Evolutionary conservation across 2,888 invertebrate genomes (phyloP).

Genomic region (Epirrhoe alternata): DNA sequence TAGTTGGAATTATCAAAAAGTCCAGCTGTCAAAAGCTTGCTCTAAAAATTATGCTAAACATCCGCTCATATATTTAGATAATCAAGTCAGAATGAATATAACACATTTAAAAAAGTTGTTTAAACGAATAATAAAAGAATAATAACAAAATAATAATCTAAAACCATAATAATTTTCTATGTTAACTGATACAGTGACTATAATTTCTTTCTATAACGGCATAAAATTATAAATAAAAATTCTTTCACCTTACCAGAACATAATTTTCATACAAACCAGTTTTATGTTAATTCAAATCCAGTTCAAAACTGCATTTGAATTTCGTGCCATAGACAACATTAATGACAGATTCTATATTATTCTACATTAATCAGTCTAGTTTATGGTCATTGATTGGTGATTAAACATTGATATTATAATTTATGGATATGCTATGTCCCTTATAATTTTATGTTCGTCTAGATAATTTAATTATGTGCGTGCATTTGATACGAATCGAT

Average conservation of each 20-base stretch:
- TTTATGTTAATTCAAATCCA: conserved; percentile 12
- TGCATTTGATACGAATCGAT: too few species aligned
- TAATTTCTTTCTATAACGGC: background rate
- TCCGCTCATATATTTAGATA: too few species aligned
- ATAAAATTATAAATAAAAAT: conserved; percentile 10
- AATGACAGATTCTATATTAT: conserved; percentile 24
- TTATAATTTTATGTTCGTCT: background rate
- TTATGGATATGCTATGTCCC: conserved; percentile 4
- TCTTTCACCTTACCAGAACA: conserved; percentile 5
- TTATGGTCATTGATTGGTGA: conserved; percentile 23
- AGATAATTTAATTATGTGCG: background rate
- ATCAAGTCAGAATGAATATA: too few species aligned
- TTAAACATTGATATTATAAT: conserved; percentile 23
- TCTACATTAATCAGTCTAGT: conserved; percentile 30
- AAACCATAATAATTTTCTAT: background rate
- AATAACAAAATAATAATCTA: background rate
- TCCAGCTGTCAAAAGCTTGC: background rate
- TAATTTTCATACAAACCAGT: conserved; percentile 13
- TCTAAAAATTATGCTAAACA: too few species aligned
- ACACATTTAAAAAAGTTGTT: too few species aligned
- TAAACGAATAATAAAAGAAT: too few species aligned
- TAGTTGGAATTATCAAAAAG: background rate
- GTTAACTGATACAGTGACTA: background rate
- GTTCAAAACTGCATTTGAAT: conserved; percentile 30
- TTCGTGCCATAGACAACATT: conserved; percentile 27